Conservation (phyloP, 2,113 vertebrate genomes). For the Trochalopteron elliotii region DNA sequence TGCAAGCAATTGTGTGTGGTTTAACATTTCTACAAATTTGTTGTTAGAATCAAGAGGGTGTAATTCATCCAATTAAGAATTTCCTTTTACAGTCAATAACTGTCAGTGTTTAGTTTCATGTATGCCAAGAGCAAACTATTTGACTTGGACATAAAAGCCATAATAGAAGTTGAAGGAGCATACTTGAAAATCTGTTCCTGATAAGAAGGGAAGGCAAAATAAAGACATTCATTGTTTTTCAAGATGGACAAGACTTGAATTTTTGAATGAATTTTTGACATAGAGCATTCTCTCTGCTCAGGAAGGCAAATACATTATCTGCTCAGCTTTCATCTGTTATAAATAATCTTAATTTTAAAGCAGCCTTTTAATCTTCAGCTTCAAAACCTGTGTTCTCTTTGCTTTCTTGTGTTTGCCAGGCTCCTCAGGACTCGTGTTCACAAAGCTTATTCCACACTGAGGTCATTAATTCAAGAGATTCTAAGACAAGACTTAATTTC, state of each 20-base stretch:
- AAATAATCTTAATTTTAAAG: neutral
- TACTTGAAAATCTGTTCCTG: neutral
- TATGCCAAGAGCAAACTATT: neutral
- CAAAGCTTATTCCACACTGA: neutral
- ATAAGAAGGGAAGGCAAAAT: neutral
- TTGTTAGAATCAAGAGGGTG: neutral
- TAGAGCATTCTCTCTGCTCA: rapidly evolving
- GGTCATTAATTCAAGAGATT: neutral
- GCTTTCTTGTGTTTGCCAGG: neutral
- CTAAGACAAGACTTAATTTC: neutral
- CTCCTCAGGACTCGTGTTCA: neutral
- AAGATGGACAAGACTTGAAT: neutral
- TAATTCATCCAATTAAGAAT: neutral
- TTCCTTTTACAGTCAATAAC: neutral
- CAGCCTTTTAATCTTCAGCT: neutral
- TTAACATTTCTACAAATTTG: neutral
- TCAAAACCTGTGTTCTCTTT: neutral
- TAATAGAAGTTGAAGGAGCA: neutral
- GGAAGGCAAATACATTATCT: neutral
- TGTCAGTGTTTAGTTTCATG: neutral
- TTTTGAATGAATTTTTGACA: neutral
- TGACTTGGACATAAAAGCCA: neutral
- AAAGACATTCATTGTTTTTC: neutral
- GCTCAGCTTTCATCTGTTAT: neutral
- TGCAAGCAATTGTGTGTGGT: neutral